A percentile compares a stretch with the other conserved stretches of the same genome.
phyloP scores from a whole-genome alignment of 1,140 invertebrate species.

The Drosophila oshimai region DNA sequence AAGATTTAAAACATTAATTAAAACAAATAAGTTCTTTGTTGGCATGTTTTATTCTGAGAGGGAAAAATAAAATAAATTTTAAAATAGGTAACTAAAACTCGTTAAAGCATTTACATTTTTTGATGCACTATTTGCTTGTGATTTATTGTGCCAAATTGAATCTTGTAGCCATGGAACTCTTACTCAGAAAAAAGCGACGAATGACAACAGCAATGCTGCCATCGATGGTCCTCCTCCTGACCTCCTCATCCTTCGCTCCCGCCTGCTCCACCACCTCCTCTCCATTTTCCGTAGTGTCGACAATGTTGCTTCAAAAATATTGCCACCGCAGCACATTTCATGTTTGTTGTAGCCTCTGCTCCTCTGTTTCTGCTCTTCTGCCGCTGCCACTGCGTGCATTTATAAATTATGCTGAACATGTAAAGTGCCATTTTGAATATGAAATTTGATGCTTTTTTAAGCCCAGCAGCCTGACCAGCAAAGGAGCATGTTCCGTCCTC shows the following conservation, averaged over 20 bases:
- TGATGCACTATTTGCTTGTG: too few relatives aligned
- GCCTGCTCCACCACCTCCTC: not conserved
- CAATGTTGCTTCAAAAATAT: constrained; percentile 78
- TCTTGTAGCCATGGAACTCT: not conserved
- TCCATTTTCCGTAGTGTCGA: constrained; percentile 48
- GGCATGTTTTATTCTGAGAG: too few relatives aligned
- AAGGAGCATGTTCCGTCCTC: not conserved
- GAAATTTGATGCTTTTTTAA: constrained; percentile 83
- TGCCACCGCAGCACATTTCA: constrained; percentile 73
- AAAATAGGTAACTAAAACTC: too few relatives aligned
- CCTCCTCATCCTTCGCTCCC: not conserved
- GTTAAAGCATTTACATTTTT: too few relatives aligned
- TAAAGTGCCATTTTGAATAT: constrained; percentile 83
- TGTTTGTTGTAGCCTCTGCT: constrained; percentile 60
- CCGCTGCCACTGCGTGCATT: constrained; percentile 63
- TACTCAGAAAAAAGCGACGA: not conserved
- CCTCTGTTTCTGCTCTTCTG: constrained; percentile 4
- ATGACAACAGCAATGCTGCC: constrained; percentile 26
- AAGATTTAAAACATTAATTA: too few relatives aligned
- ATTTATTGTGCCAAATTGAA: not conserved
- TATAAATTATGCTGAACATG: constrained; percentile 83
- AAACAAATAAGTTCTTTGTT: too few relatives aligned
- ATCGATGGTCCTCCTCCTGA: constrained; percentile 48
- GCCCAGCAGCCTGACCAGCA: constrained; percentile 49
- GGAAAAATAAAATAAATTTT: too few relatives aligned